Evolutionary conservation across 2,888 invertebrate genomes (phyloP), one percentile per base, ranked within the genome.

Genomic region (Malacosoma neustria): DNA sequence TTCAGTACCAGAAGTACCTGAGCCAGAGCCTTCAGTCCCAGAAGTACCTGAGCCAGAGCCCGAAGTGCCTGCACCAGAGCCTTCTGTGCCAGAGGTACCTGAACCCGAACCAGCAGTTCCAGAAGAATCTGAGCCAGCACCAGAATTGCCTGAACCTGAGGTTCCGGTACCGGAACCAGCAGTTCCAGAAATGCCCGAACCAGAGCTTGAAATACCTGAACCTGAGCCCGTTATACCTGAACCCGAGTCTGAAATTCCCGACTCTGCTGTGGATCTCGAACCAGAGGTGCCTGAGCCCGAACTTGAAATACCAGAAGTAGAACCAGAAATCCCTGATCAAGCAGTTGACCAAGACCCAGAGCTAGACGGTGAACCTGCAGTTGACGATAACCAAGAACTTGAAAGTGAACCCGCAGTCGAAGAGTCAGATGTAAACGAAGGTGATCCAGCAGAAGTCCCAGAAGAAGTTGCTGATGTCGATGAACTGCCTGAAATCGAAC

Each of bases 151-250:
- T 3, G n/a, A 9, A 6, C 36, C 36, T 3, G 29, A 29, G 1
- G 1, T 32, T n/a, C 36, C 36, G 11, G 32, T 31, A 30, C 36
- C 36, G 3, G 31, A 34, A 12, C 11, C 15, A 1, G 4, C 11
- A 34, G 12, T 15, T 11, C 9, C 36, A 7, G 22, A 32, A 3
- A 12, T 22, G 13, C 22, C 32, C 13, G 22, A 22, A 4, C 32
- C 36, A 2, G 29, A 12, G n/a, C 22, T 13, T 5, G 14, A 12
- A 7, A 22, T 32, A 5, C 32, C 36, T 13, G 32, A 11, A 4
- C 32, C 32, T 11, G 32, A 36, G 14, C 35, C 13, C 2, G 36
- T 29, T 29, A 29, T 29, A n/a, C n/a, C n/a, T n/a, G n/a, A n/a
- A 13, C 13, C 32, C 3, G 30, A 37, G 11, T 33, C 37, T 29